These are phyloP conservation scores for Aphelinus atriplicis DNA, from an alignment of 1,140 invertebrate genomes.

Conservation along the genomic window DNA sequence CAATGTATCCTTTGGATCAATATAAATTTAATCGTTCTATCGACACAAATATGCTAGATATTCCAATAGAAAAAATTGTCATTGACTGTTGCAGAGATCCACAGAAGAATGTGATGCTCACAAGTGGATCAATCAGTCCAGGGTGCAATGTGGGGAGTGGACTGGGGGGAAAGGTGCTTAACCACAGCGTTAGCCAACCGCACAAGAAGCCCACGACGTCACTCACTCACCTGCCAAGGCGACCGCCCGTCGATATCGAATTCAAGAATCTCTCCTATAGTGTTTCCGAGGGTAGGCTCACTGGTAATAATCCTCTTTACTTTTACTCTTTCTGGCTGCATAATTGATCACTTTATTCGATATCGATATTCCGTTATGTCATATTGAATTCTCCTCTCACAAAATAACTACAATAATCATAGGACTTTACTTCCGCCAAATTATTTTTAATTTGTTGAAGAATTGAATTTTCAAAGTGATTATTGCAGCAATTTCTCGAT, in stretches of 20 bases:
- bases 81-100: conserved; percentile 68
- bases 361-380: too few relatives aligned
- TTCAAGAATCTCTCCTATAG: conserved; percentile 87
- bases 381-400: too few relatives aligned
- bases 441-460: too few relatives aligned
- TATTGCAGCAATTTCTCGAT: too few relatives aligned
- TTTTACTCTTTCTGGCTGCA: too few relatives aligned
- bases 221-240: conserved; percentile 80
- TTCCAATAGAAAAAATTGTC: neutral
- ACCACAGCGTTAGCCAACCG: conserved; percentile 64
- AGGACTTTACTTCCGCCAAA: too few relatives aligned
- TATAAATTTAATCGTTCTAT: too few relatives aligned
- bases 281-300: conserved; percentile 82
- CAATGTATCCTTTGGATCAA: too few relatives aligned
- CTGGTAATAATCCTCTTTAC: conserved; percentile 67
- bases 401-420: too few relatives aligned
- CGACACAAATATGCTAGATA: neutral
- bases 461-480: too few relatives aligned
- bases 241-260: conserved; percentile 87
- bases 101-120: conserved; percentile 71
- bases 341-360: too few relatives aligned
- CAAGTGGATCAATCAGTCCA: neutral
- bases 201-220: conserved; percentile 66
- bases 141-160: conserved; percentile 72
- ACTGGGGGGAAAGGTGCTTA: conserved; percentile 74